Evolutionary conservation across 2,113 vertebrate genomes (phyloP).

Genomic region (Lepus americanus): DNA sequence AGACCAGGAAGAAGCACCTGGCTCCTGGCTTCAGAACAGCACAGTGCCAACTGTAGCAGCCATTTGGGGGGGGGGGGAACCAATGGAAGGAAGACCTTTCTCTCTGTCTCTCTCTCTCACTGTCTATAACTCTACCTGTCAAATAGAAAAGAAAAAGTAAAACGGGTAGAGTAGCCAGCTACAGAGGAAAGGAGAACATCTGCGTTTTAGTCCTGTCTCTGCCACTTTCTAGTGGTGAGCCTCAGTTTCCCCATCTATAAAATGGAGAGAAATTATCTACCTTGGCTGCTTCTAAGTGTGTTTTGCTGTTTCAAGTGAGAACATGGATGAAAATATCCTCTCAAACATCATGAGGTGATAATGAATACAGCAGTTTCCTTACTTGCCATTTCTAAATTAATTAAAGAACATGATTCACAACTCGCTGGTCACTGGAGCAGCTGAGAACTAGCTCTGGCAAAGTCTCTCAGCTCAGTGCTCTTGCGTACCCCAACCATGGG

Average conservation of each 20-base stretch:
- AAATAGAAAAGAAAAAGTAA: too few species aligned
- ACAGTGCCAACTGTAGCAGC: too few species aligned
- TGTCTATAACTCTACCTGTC: too few species aligned
- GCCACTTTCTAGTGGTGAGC: background rate
- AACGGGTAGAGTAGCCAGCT: background rate
- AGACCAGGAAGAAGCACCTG: too few species aligned
- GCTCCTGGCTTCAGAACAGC: too few species aligned
- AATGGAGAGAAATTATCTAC: background rate
- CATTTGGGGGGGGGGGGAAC: too few species aligned
- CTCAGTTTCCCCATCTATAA: background rate
- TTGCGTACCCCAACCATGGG: background rate
- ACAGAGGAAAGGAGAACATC: background rate
- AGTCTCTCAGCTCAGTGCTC: background rate
- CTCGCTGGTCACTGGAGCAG: background rate
- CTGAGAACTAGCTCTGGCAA: background rate
- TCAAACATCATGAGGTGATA: background rate
- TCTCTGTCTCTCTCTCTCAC: too few species aligned
- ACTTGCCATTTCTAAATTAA: slow-evolving; percentile 9
- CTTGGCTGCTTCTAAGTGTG: background rate
- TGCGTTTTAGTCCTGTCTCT: background rate
- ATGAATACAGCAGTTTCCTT: background rate
- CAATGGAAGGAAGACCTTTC: too few species aligned
- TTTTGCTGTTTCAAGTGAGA: background rate
- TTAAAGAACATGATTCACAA: slow-evolving; percentile 8
- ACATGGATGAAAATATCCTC: slow-evolving; percentile 20